Evolutionary conservation across 2,113 vertebrate genomes (phyloP), one percentile per base, ranked within the genome.

Genomic region (Pachyramphus minor): DNA sequence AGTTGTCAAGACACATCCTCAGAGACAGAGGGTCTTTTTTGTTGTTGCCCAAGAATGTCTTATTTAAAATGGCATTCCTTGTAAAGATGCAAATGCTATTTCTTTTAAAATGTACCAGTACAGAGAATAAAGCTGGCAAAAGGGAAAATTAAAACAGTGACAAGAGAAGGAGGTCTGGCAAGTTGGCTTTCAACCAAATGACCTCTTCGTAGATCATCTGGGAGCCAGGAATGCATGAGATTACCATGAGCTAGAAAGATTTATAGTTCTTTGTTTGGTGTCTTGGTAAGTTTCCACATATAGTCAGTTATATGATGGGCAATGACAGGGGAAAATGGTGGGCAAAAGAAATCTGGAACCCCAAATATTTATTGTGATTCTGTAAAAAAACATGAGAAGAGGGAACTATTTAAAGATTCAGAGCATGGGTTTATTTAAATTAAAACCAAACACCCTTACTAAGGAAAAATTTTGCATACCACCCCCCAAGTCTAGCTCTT

Each of bases 151-250:
- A 95, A 97, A 97, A 93, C 86, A 68, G 95, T 94, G 86, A 73
- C 39, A 84, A 92, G 86, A 87, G 88, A 87, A 80, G 69, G 89
- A 93, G 44, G 93, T 86, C 96, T 97, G 97, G 95, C 68, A 77
- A 96, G 90, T 76, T 98, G 96, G 97, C 96, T 96, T 95, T 95
- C 90, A 94, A 96, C 96, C 97, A 97, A 95, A 95, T 95, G 98
- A 96, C 97, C 97, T 97, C 90, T 86, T 76, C 94, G 79, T 90
- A 91, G 96, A 96, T 97, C 97, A 94, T 93, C 72, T 64, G 97
- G 95, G 97, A 96, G 90, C 76, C 91, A 88, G 95, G 84, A 85
- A 94, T 72, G 50, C 78, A 45, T 39, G 92, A 94, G 94, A 95
- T 87, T 89, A 96, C 92, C 76, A 80, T 80, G 90, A 94, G 90